phyloP scores from a whole-genome alignment of 30 jellyfish, hydroid and myxozoan species.

The Cassiopea xamachana region DNA sequence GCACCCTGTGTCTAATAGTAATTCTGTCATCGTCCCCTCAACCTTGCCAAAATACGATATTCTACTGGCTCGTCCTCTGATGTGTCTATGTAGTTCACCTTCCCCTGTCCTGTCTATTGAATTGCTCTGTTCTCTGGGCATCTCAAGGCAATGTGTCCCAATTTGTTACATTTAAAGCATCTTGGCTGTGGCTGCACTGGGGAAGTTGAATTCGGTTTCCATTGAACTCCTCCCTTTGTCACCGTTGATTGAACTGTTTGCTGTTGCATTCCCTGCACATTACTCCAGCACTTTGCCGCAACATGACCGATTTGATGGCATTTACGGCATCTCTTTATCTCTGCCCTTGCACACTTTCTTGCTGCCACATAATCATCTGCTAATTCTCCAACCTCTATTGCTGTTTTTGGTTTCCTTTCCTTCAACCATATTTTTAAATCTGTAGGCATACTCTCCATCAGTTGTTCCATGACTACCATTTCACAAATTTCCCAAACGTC shows the following conservation, averaged over 20 bases:
- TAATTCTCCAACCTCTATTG: background rate
- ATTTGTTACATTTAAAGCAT: background rate
- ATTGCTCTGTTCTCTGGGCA: background rate
- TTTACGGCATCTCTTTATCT: background rate
- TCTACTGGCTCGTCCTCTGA: background rate
- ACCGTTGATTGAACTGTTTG: background rate
- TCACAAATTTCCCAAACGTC: conserved; percentile 12
- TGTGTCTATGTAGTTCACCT: background rate
- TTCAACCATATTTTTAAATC: conserved; percentile 1
- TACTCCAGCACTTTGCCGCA: background rate
- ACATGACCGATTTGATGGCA: background rate
- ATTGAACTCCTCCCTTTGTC: background rate
- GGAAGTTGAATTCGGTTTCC: background rate
- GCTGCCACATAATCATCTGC: background rate
- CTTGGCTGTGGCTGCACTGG: background rate
- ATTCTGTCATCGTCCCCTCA: background rate
- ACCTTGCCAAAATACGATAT: background rate
- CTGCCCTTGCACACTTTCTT: background rate
- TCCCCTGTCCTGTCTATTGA: background rate
- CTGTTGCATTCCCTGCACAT: background rate
- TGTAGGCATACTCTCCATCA: conserved; percentile 3
- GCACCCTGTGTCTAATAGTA: background rate
- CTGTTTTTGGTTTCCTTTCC: conserved; percentile 20
- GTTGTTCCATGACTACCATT: background rate
- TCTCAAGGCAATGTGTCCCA: background rate